Evolutionary conservation across 2,888 invertebrate species (phyloP).

Genomic region (Hypena proboscidalis): DNA sequence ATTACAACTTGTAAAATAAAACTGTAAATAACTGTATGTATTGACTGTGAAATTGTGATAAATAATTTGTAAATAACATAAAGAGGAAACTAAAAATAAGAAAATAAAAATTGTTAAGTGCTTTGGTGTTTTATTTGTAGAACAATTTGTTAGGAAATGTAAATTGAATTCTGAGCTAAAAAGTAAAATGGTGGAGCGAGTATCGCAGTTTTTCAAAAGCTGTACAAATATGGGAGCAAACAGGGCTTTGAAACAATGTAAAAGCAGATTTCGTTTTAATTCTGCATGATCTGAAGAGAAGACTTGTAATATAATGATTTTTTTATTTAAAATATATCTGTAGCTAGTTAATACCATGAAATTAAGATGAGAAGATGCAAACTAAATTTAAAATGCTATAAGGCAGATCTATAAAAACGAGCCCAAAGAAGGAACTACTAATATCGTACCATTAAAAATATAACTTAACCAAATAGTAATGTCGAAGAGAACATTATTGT

Average conservation of each 20-base stretch:
- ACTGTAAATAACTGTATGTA: conserved; percentile 65
- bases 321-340: conserved; percentile 5
- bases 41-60: conserved; percentile 76
- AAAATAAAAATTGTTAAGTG: conserved; percentile 52
- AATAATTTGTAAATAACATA: conserved; percentile 65
- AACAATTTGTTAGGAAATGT: conserved; percentile 11
- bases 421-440: no score
- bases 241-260: conserved; percentile 21
- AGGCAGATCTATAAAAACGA: no score
- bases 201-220: conserved; percentile 15
- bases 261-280: conserved; percentile 17
- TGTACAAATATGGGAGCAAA: conserved; percentile 25
- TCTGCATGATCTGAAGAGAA: conserved; percentile 6
- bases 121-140: conserved; percentile 34
- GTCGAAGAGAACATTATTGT: no score
- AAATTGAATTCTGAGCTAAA: conserved; percentile 11
- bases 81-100: conserved; percentile 50
- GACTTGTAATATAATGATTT: conserved; percentile 1
- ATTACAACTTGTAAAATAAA: no score
- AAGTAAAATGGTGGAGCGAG: conserved; percentile 10
- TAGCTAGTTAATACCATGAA: no score
- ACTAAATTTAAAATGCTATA: conserved; percentile 9
- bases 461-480: no score
- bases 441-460: no score
- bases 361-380: background rate